Base-by-base conservation (phyloP, 2,797 vertebrate species). In the Sebastes taczanowskii region DNA sequence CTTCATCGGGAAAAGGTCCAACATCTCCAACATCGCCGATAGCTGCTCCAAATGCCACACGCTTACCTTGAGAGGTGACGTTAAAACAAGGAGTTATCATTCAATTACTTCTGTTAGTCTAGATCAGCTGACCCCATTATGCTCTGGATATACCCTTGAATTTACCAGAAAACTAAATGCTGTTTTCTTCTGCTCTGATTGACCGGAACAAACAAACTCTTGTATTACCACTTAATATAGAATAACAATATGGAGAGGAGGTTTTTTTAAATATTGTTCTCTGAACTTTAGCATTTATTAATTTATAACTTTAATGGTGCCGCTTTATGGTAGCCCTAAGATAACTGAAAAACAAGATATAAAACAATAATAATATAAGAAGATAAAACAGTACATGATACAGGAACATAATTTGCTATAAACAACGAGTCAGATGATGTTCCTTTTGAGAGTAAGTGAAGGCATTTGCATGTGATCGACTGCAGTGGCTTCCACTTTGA, bases 21-120 rank as follows among this genome's bases (percentile, higher is more conserved):
- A 58, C 1, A 60, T 18, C 0, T 75, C 62, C 69, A 58, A 2
- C 27, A 7, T 2, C 0, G 1, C 78, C 16, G 0, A 79, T 30
- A 16, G 77, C 49, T 53, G 80, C 87, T 69, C 86, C 83, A 81
- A 91, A 90, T 14, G 84, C 86, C 32, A 91, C 81, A 0, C 0
- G 4, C 1, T n/a, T 30, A 52, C 38, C 77, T 89, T 69, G 8
- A 62, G 23, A 52, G 18, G 42, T 9, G 11, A 38, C 2, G 46
- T 71, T 7, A 60, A 53, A 25, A 68, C 2, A 4, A 13, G 0
- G 20, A 1, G 6, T 64, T 11, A 30, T 46, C 7, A 5, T 46
- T 42, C 1, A 2, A 46, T 65, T 14, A 23, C 32, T 62, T 62
- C 11, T 23, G 13, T 23, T 23, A 4, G 14, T 25, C 35, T 65